phyloP scores from a whole-genome alignment of 2,888 invertebrate genomes.

The Lucinisca nassula region DNA sequence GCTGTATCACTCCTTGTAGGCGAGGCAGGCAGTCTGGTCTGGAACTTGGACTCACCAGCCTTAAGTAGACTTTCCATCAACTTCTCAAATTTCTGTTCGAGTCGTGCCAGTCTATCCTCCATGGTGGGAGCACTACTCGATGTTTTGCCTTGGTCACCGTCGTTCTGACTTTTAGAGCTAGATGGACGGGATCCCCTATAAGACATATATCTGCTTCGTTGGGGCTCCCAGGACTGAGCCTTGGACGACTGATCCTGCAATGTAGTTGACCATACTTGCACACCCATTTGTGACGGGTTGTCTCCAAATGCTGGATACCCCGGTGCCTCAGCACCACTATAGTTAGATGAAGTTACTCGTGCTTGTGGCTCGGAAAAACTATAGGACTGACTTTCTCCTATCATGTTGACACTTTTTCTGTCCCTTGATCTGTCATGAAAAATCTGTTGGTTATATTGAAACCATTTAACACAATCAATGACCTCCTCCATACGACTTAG shows the following conservation, averaged over 20 bases:
- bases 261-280: too few species aligned
- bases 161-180: too few species aligned
- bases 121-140: neutral
- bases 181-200: too few species aligned
- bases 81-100: neutral
- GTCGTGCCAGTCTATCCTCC: neutral
- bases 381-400: neutral
- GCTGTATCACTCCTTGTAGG: neutral
- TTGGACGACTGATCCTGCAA: too few species aligned
- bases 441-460: conserved; percentile 13
- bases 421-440: neutral
- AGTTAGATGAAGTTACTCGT: neutral
- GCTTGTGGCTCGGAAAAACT: neutral
- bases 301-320: neutral
- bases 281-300: neutral
- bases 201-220: too few species aligned
- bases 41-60: too few species aligned
- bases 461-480: conserved; percentile 25
- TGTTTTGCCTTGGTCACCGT: neutral
- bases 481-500: conserved; percentile 41
- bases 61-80: too few species aligned
- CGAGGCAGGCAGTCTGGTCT: too few species aligned
- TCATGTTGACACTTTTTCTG: neutral
- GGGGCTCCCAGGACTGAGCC: neutral
- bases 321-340: too few species aligned